Evolutionary conservation across 1,140 invertebrate genomes (phyloP).

Genomic region (Marisa cornuarietis): DNA sequence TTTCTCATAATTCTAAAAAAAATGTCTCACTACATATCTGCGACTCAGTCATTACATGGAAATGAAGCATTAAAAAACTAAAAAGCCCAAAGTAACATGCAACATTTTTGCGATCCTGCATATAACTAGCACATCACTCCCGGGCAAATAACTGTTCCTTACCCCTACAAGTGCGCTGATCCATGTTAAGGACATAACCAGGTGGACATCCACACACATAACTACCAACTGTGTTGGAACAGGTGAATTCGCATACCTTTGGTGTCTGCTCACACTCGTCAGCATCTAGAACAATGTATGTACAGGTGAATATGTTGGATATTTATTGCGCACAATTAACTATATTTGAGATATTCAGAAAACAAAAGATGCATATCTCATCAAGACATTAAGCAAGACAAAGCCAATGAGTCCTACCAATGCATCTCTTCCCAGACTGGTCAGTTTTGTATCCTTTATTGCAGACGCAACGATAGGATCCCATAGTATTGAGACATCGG

Average conservation of each 20-base stretch:
- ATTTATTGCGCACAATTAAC: too few species aligned
- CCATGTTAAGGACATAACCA: constrained; percentile 75
- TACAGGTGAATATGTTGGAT: too few species aligned
- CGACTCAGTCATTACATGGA: too few species aligned
- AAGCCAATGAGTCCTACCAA: constrained; percentile 69
- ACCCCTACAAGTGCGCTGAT: constrained; percentile 80
- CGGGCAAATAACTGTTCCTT: constrained; percentile 8
- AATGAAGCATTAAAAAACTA: too few species aligned
- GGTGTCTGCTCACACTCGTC: constrained; percentile 76
- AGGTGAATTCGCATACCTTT: constrained; percentile 80
- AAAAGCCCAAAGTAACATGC: too few species aligned
- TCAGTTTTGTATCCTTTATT: constrained; percentile 60
- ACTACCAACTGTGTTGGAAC: constrained; percentile 64
- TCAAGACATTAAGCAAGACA: neutral
- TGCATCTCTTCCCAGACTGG: constrained; percentile 69
- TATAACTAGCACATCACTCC: too few species aligned
- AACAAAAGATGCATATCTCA: neutral
- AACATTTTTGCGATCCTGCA: too few species aligned
- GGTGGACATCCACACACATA: constrained; percentile 63
- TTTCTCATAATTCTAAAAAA: too few species aligned
- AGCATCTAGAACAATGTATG: constrained; percentile 70
- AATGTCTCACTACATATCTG: too few species aligned
- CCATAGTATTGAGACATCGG: constrained; percentile 63
- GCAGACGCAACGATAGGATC: constrained; percentile 68
- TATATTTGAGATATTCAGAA: too few species aligned